Percentiles rank a stretch among this genome's conserved stretches.
Evolutionary conservation across 1,140 invertebrate species (phyloP).

Genomic region (Parapsyche elsis): DNA sequence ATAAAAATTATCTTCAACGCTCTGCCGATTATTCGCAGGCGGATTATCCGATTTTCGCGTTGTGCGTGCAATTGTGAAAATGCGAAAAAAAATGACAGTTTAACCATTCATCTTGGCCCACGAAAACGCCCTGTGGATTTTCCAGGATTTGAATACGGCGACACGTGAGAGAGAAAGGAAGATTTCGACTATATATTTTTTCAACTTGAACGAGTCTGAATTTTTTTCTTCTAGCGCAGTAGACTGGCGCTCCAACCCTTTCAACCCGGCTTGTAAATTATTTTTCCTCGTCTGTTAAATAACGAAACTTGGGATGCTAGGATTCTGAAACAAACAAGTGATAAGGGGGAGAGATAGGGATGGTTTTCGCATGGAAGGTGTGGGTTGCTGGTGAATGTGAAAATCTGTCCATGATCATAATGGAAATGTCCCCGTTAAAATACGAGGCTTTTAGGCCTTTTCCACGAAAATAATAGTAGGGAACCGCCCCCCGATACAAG

Average conservation of each 20-base stretch:
- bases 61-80: neutral
- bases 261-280: neutral
- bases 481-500: slow-evolving; percentile 18
- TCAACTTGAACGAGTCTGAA: neutral
- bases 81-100: slow-evolving; percentile 26
- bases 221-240: neutral
- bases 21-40: slow-evolving; percentile 22
- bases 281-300: slow-evolving; percentile 22
- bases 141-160: slow-evolving; percentile 20
- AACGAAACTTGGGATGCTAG: neutral
- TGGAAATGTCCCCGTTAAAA: slow-evolving; percentile 53
- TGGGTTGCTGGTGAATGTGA: slow-evolving; percentile 19
- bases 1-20: slow-evolving; percentile 23
- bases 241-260: neutral
- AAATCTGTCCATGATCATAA: slow-evolving; percentile 50
- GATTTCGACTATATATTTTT: slow-evolving; percentile 22
- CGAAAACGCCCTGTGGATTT: slow-evolving; percentile 17
- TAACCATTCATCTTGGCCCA: slow-evolving; percentile 24
- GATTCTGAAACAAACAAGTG: slow-evolving; percentile 1
- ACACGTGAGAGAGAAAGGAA: slow-evolving; percentile 15
- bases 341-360: neutral
- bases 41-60: slow-evolving; percentile 30
- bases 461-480: slow-evolving; percentile 34
- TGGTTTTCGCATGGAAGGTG: slow-evolving; percentile 1
- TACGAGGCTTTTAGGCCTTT: slow-evolving; percentile 46